Evolutionary conservation across 2,888 invertebrate genomes (phyloP).

Genomic region (Helobdella robusta): DNA sequence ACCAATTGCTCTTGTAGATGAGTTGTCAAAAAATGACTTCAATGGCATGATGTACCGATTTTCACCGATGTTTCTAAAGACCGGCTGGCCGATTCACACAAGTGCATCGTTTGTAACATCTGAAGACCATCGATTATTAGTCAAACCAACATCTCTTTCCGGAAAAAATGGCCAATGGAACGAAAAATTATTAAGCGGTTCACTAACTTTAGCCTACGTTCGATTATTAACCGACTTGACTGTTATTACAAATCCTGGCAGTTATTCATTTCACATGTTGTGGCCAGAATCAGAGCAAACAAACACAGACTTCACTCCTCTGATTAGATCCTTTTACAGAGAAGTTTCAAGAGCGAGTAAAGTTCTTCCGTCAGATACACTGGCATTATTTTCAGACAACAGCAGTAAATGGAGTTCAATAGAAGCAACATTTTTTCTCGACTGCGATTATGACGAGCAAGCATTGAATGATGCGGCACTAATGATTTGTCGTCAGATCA

Average conservation of each 20-base stretch:
- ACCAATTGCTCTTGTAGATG: conserved; percentile 1
- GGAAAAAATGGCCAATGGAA: conserved; percentile 38
- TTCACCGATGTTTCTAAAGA: conserved; percentile 41
- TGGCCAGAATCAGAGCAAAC: conserved; percentile 32
- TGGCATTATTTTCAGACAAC: conserved; percentile 31
- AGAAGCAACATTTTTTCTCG: conserved; percentile 34
- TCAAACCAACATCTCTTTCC: conserved; percentile 28
- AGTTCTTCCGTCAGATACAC: neutral
- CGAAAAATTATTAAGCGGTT: conserved; percentile 35
- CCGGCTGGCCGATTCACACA: conserved; percentile 40
- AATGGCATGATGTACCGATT: conserved; percentile 40
- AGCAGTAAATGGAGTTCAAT: conserved; percentile 30
- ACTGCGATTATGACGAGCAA: conserved; percentile 25
- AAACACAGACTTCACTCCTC: conserved; percentile 23
- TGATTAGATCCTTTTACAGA: conserved; percentile 31
- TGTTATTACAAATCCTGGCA: conserved; percentile 11
- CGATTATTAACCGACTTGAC: conserved; percentile 34
- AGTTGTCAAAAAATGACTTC: conserved; percentile 3
- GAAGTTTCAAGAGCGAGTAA: conserved; percentile 19
- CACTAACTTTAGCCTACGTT: conserved; percentile 35
- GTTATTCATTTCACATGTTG: conserved; percentile 29
- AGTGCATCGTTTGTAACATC: conserved; percentile 43
- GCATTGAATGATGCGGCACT: conserved; percentile 12
- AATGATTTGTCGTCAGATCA: conserved; percentile 28
- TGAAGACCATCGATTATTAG: conserved; percentile 38